Percentiles rank a stretch among this genome's conserved stretches.
Evolutionary conservation across 1,140 invertebrate genomes (phyloP).

Genomic region (Temnothorax longispinosus): DNA sequence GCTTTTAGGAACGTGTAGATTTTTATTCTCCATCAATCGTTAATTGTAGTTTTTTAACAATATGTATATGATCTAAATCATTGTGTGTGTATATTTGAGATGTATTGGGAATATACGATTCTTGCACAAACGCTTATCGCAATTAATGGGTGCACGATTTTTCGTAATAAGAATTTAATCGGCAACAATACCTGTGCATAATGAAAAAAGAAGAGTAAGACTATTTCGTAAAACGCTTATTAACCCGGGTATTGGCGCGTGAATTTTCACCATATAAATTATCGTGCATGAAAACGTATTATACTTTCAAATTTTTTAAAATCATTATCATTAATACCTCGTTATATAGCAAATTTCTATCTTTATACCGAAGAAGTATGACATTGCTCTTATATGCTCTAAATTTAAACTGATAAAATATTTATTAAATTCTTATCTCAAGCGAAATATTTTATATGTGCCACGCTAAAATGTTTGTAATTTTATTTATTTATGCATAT

Average conservation of each 20-base stretch:
- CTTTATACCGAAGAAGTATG: neutral
- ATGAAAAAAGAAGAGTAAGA: neutral
- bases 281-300: conserved; percentile 13
- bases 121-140: conserved; percentile 44
- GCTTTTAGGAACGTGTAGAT: conserved; percentile 38
- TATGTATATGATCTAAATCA: conserved; percentile 37
- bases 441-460: conserved; percentile 21
- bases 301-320: conserved; percentile 9
- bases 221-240: conserved; percentile 35
- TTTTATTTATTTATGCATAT: neutral
- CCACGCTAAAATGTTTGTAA: neutral
- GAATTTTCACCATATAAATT: neutral
- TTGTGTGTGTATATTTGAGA: conserved; percentile 48
- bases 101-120: conserved; percentile 23
- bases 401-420: neutral
- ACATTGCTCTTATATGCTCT: neutral
- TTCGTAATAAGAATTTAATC: conserved; percentile 29
- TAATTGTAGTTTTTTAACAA: conserved; percentile 54
- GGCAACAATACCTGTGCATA: conserved; percentile 8
- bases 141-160: conserved; percentile 49
- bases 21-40: conserved; percentile 44
- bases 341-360: neutral
- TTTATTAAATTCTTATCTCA: neutral
- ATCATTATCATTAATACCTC: neutral
- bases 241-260: conserved; percentile 31